phyloP scores from a whole-genome alignment of 1,140 invertebrate genomes.

The Eubasilissa regina region DNA sequence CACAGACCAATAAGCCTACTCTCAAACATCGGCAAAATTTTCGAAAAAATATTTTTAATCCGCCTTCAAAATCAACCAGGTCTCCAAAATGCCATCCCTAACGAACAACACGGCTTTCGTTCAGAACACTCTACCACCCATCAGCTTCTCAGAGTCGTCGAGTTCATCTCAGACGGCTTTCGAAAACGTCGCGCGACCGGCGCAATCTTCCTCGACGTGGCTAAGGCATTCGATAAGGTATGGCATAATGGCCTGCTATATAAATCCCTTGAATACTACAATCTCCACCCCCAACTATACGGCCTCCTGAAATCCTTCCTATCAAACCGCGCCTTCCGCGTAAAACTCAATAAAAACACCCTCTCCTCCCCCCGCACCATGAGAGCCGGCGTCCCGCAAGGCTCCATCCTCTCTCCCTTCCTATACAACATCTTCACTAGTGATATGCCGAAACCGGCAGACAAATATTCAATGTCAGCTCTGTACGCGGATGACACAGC shows the following conservation, averaged over 20 bases:
- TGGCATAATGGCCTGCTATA: too few species aligned
- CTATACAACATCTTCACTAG: too few species aligned
- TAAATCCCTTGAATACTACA: too few species aligned
- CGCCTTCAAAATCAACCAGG: background rate
- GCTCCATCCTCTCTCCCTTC: too few species aligned
- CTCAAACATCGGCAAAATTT: background rate
- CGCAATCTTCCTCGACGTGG: background rate
- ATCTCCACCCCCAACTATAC: background rate
- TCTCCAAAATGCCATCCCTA: background rate
- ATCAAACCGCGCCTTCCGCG: background rate
- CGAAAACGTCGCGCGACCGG: background rate
- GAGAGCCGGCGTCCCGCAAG: too few species aligned
- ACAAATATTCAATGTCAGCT: too few species aligned
- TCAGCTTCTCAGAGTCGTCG: background rate
- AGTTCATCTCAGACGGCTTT: background rate
- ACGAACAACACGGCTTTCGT: slow-evolving; percentile 3
- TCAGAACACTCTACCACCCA: background rate
- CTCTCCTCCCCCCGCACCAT: too few species aligned
- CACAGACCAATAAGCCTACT: background rate
- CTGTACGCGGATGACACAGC: too few species aligned
- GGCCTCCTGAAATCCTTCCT: background rate
- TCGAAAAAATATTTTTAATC: background rate
- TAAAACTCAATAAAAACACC: too few species aligned
- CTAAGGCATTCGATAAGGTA: too few species aligned
- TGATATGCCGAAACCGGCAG: too few species aligned